Base-by-base conservation (phyloP, 53 echinoderm and acorn worm species). In the Stichopus horrens region DNA sequence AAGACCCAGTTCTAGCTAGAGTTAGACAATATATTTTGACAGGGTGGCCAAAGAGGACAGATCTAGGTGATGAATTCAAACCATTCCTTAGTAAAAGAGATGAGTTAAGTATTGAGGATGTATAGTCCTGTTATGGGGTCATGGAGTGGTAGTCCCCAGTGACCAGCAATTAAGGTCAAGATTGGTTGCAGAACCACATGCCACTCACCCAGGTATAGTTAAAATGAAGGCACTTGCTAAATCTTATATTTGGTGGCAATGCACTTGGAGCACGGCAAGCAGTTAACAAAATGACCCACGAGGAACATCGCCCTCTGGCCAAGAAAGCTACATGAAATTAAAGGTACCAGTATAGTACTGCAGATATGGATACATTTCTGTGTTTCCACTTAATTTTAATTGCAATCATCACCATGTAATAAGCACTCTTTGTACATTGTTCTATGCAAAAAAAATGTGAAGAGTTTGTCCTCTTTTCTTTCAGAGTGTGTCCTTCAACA, bases 191-290 rank as follows among this genome's bases (percentile, higher is more conserved):
- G 88, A 89, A 56, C 66, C 83, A 8, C 91, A 91, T 67, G 5
- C 75, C 14, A 91, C 93, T 57, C 93, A 89, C 57, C 91, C 93
- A 58, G 79, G 89, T 7, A 93, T 91, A 8, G 91, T 93, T 5
- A 93, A 91, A 52, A 93, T 93, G 93, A 91, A 93, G 55, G 71
- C 77, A 16, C 86, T 91, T 2, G 89, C 93, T 9, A 13, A 91
- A 5, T 93, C 93, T 1, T 91, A 87, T 58, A 5, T 93, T 8
- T 93, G 93, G 91, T 93, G 93, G 90, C 91, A 81, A 81, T 54
- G 82, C 82, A 3, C 22, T 75, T 21, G 82, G 54, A 57, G 16
- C 54, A 81, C 5, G 57, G 56, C 82, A 54, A 52, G 18, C 55
- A 18, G 55, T 55, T 10, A 81, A 81, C 82, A 81, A 54, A 54